Conservation (phyloP, 2,113 vertebrate species). For the Taxidea taxus region DNA sequence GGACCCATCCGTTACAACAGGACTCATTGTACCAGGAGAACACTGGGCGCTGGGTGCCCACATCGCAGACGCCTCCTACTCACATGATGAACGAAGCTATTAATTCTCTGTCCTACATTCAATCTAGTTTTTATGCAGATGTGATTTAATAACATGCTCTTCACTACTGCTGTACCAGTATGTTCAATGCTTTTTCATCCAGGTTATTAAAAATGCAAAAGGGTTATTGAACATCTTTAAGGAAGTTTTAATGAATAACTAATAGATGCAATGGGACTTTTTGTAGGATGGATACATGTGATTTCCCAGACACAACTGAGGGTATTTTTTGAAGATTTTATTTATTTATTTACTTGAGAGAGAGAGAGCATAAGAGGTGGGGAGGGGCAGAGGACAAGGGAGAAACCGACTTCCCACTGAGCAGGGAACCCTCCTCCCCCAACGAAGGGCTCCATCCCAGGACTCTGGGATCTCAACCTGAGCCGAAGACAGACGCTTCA, state of each 20-base stretch:
- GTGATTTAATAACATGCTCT: no score
- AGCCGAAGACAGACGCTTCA: background rate
- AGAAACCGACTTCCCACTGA: background rate
- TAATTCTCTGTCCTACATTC: background rate
- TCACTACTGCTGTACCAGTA: background rate
- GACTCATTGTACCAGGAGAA: no score
- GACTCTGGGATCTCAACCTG: background rate
- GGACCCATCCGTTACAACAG: no score
- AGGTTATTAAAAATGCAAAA: background rate
- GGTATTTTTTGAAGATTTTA: background rate
- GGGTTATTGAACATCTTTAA: background rate
- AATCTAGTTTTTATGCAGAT: background rate
- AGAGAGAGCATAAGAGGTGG: background rate
- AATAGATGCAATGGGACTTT: background rate
- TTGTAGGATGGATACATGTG: background rate
- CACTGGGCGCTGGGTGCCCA: rapidly evolving
- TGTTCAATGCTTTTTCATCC: background rate
- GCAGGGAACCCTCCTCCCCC: background rate
- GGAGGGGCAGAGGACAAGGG: no score
- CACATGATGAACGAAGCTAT: rapidly evolving
- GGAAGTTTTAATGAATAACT: background rate
- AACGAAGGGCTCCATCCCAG: background rate
- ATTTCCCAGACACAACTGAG: background rate
- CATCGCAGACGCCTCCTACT: background rate
- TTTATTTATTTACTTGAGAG: background rate